phyloP scores from a whole-genome alignment of 35 echinoderm and acorn worm genomes.

The Strongylocentrotus purpuratus region DNA sequence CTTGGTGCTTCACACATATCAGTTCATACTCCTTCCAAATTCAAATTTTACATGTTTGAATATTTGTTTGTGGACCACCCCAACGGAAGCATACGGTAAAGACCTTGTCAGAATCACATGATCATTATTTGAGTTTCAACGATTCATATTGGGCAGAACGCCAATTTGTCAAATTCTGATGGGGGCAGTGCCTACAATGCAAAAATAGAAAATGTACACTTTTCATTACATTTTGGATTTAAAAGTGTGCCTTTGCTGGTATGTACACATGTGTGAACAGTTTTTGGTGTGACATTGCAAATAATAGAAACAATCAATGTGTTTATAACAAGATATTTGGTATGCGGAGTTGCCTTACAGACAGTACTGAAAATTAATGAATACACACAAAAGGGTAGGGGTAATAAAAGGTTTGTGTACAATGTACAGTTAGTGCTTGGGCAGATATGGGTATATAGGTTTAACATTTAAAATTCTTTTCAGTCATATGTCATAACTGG shows the following conservation, averaged over 20 bases:
- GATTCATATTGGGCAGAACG: no score
- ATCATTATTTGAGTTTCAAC: no score
- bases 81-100: no score
- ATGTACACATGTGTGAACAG: neutral
- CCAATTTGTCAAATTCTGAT: no score
- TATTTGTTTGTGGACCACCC: no score
- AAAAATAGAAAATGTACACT: no score
- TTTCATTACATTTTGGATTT: neutral
- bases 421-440: neutral
- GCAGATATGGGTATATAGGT: neutral
- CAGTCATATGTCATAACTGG: constrained; percentile 9
- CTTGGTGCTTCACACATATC: no score
- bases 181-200: no score
- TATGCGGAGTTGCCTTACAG: neutral
- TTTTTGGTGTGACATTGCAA: neutral
- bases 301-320: neutral
- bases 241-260: neutral
- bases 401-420: neutral
- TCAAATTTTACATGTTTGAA: no score
- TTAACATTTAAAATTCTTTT: neutral
- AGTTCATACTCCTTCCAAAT: no score
- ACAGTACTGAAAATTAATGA: neutral
- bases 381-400: neutral
- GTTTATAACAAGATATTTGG: neutral
- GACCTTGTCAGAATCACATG: no score